Conservation (phyloP, 2,797 vertebrate genomes). For the Aphelocoma californica region DNA sequence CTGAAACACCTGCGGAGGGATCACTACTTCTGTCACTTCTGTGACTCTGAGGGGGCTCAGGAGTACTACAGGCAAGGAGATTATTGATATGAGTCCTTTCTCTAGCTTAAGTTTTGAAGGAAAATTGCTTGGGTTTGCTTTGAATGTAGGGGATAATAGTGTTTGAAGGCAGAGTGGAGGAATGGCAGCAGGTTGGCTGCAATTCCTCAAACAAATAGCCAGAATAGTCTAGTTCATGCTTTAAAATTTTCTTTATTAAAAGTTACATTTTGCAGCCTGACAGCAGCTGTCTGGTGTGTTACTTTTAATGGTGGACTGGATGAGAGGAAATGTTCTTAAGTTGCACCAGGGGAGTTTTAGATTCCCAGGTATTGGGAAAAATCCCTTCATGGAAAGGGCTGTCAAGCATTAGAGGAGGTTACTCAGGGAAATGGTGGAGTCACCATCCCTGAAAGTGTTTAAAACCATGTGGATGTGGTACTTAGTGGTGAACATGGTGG, state of each 20-base stretch:
- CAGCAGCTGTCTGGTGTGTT: not conserved
- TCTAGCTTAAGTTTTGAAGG: not conserved
- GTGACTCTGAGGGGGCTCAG: constrained; percentile 94
- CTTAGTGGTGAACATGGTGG: not conserved
- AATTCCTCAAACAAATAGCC: not conserved
- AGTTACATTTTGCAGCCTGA: not conserved
- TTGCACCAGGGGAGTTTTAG: not conserved
- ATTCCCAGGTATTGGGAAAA: not conserved
- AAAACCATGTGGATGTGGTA: not conserved
- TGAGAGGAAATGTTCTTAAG: not conserved
- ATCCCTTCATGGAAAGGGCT: not conserved
- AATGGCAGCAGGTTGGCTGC: not conserved
- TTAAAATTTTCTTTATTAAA: not conserved
- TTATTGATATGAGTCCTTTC: fast-evolving
- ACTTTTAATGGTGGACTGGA: too few relatives aligned
- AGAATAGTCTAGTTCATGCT: not conserved
- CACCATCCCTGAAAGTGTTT: not conserved
- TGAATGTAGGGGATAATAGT: not conserved
- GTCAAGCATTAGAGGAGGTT: not conserved
- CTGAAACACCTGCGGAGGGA: constrained; percentile 93
- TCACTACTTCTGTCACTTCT: constrained; percentile 99
- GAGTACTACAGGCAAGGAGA: constrained; percentile 87
- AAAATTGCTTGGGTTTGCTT: not conserved
- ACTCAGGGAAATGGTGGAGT: not conserved
- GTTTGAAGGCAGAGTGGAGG: not conserved